phyloP scores from a whole-genome alignment of 2,888 invertebrate species.

The Lepidochrysops patricia region DNA sequence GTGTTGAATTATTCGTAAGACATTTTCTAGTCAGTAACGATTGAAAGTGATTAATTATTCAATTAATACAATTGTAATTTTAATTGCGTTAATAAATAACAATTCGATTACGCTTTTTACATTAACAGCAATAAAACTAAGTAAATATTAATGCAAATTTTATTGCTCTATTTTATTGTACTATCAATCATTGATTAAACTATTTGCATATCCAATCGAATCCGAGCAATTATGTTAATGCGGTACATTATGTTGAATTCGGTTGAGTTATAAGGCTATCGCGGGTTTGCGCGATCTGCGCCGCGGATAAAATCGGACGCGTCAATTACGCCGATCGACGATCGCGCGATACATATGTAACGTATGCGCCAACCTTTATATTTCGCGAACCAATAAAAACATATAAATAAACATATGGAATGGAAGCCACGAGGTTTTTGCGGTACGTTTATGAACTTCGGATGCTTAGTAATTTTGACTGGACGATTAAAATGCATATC shows the following conservation, averaged over 20 bases:
- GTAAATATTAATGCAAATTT: constrained; percentile 24
- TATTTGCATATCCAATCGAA: constrained; percentile 31
- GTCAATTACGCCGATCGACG: constrained; percentile 67
- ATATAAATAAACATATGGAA: constrained; percentile 12
- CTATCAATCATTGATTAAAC: constrained; percentile 27
- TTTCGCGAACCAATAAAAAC: constrained; percentile 21
- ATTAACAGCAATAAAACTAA: constrained; percentile 9
- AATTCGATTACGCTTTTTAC: constrained; percentile 5
- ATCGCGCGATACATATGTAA: constrained; percentile 66
- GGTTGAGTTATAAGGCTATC: constrained; percentile 63
- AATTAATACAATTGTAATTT: constrained; percentile 12
- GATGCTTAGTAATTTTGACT: neutral
- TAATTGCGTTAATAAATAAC: constrained; percentile 8
- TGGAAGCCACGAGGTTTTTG: constrained; percentile 14
- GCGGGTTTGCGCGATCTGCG: constrained; percentile 56
- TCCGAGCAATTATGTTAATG: constrained; percentile 54
- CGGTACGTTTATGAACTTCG: constrained; percentile 20
- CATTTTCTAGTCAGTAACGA: constrained; percentile 6
- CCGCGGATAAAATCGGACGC: constrained; percentile 65
- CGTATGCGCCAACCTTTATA: constrained; percentile 56
- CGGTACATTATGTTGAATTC: constrained; percentile 53
- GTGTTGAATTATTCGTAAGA: neutral
- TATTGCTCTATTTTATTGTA: constrained; percentile 28
- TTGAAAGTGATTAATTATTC: constrained; percentile 12
- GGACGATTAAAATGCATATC: constrained; percentile 1